Conservation (phyloP, 2,797 vertebrate genomes). For the Aphelocoma californica region DNA sequence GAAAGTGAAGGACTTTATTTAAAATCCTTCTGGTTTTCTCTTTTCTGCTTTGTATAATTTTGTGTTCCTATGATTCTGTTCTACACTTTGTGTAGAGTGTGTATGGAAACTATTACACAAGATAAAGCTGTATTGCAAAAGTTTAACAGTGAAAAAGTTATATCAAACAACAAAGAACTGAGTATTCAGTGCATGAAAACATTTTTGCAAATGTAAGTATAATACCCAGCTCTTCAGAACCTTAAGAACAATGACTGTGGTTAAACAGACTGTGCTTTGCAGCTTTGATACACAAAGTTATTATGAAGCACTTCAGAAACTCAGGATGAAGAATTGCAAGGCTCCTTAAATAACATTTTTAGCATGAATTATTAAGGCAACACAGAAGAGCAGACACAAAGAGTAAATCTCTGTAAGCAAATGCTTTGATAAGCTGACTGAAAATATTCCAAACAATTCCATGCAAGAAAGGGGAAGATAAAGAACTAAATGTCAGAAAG, state of each 20-base stretch:
- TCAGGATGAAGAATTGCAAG: background rate
- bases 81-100: background rate
- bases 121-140: background rate
- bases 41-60: background rate
- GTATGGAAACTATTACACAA: background rate
- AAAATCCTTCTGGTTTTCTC: background rate
- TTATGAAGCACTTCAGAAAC: background rate
- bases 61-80: background rate
- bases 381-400: background rate
- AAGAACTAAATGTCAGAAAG: background rate
- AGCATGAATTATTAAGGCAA: constrained; percentile 2
- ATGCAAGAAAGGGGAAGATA: background rate
- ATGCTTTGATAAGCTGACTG: background rate
- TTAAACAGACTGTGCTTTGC: background rate
- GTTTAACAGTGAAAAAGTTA: background rate
- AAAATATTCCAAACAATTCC: background rate
- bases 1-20: background rate
- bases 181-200: background rate
- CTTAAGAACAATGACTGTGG: background rate
- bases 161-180: background rate
- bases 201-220: background rate
- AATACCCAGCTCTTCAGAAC: background rate
- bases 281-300: background rate
- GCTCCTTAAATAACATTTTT: background rate
- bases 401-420: background rate